Evolutionary conservation across 2,797 vertebrate species (phyloP), one percentile per base, ranked within the genome.

Genomic region (Parauchenoglanis ngamensis): DNA sequence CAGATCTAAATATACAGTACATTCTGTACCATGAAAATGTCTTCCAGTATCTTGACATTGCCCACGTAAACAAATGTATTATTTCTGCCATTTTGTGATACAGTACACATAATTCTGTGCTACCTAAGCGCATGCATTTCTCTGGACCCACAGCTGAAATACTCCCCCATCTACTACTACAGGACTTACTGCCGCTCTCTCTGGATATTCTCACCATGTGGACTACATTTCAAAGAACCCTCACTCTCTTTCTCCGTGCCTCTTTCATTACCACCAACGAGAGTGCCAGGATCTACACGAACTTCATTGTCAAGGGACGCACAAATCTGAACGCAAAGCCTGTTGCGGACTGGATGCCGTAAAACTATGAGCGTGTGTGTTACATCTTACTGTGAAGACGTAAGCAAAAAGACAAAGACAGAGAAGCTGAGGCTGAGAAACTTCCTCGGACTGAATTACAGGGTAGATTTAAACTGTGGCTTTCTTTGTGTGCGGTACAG

Each of bases 401-500:
- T 77, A 54, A 83, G 81, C 72, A 67, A 40, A 75, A 70, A 85
- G 46, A 77, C 72, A 87, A 54, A 87, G 82, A 84, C 59, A n/a
- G 77, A 87, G 70, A 80, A 72, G 19, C 4, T 28, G 65, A 67
- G 78, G 19, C 65, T 76, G 35, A 76, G n/a, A 76, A 63, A 75
- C 57, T 23, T 83, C 35, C 86, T 57, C 13, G 63, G 70, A 86
- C 40, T 28, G 70, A 87, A 83, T 87, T 83, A 87, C 80, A 87
- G 86, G 86, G 80, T 77, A 83, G 56, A 86, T 86, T 80, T 80
- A 23, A 80, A 59, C 78, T 80, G 84, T 82, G 86, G 86, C 78
- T 86, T 76, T 79, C 83, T 90, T 77, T 89, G 88, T 88, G 78
- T 85, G 84, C 23, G 87, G 70, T 75, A 81, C 83, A 61, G 83